A percentile compares a stretch with the other conserved stretches of the same genome.
These are phyloP conservation scores for Ruditapes philippinarum DNA, from an alignment of 1,140 invertebrate species.

Conservation along the genomic window DNA sequence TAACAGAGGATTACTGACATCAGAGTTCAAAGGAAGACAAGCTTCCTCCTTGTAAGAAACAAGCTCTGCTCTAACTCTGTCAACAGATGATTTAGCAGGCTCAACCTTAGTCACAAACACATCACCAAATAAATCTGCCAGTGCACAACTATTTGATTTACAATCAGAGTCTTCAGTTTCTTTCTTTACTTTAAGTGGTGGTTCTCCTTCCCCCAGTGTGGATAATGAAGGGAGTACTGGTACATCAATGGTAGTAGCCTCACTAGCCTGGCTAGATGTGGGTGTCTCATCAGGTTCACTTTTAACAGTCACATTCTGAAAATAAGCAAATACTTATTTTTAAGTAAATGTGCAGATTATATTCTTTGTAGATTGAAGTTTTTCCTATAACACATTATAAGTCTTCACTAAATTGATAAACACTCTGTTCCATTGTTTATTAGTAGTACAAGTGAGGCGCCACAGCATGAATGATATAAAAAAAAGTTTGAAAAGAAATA, in stretches of 20 bases:
- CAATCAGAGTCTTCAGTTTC: neutral
- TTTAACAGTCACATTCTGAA: neutral
- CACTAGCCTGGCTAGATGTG: neutral
- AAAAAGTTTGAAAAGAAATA: too few species aligned
- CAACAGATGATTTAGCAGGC: neutral
- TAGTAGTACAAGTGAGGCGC: too few species aligned
- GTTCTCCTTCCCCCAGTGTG: neutral
- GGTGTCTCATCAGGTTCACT: neutral
- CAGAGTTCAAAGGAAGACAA: neutral
- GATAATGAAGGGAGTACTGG: neutral
- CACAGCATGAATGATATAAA: too few species aligned
- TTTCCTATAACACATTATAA: too few species aligned
- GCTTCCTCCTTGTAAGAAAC: neutral
- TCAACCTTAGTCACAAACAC: neutral
- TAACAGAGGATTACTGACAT: neutral
- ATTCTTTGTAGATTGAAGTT: too few species aligned
- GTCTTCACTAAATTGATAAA: too few species aligned
- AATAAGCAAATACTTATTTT: neutral
- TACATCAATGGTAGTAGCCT: neutral
- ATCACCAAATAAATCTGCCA: constrained; percentile 20
- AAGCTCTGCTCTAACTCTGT: neutral
- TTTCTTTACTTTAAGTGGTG: neutral
- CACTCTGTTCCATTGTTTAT: too few species aligned
- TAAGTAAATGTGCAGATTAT: too few species aligned
- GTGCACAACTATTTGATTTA: neutral